Percentiles rank a stretch among this genome's conserved stretches.
Conservation (phyloP, 2,888 invertebrate genomes). For the Eumerus sabulonum region DNA sequence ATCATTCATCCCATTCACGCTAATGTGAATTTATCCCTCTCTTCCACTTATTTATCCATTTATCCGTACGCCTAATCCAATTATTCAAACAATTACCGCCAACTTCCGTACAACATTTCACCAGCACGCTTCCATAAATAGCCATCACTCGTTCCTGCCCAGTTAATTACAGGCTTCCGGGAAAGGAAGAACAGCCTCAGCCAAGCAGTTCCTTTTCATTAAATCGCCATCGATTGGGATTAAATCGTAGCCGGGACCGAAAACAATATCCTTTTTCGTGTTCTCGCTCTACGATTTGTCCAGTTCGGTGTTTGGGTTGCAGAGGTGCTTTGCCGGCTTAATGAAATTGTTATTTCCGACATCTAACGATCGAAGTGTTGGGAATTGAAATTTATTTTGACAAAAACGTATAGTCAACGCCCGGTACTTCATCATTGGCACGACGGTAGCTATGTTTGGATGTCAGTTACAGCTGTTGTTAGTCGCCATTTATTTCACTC, state of each 20-base stretch:
- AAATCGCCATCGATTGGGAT: slow-evolving; percentile 66
- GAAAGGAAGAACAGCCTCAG: slow-evolving; percentile 2
- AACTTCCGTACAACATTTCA: slow-evolving; percentile 7
- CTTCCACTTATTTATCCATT: no score
- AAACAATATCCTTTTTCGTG: slow-evolving; percentile 53
- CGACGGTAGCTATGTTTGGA: slow-evolving; percentile 39
- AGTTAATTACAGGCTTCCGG: slow-evolving; percentile 59
- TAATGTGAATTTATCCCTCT: no score
- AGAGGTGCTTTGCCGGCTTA: slow-evolving; percentile 46
- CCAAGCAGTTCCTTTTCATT: slow-evolving; percentile 63
- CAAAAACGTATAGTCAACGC: slow-evolving; percentile 21
- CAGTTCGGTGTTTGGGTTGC: slow-evolving; percentile 9
- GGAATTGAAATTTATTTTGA: slow-evolving; percentile 67
- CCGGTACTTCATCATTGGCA: slow-evolving; percentile 27
- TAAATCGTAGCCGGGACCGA: slow-evolving; percentile 57
- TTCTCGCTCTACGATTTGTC: neutral
- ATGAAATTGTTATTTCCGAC: slow-evolving; percentile 67
- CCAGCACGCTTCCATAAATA: slow-evolving; percentile 31
- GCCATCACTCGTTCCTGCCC: slow-evolving; percentile 40
- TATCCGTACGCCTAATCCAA: slow-evolving; percentile 19
- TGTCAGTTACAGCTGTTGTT: slow-evolving; percentile 67
- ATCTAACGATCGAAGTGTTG: slow-evolving; percentile 46
- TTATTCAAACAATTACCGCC: slow-evolving; percentile 40
- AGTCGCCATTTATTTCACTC: slow-evolving; percentile 67
- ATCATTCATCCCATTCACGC: no score